Conservation (phyloP, 2,113 vertebrate genomes). For the Platycercus adscitus region DNA sequence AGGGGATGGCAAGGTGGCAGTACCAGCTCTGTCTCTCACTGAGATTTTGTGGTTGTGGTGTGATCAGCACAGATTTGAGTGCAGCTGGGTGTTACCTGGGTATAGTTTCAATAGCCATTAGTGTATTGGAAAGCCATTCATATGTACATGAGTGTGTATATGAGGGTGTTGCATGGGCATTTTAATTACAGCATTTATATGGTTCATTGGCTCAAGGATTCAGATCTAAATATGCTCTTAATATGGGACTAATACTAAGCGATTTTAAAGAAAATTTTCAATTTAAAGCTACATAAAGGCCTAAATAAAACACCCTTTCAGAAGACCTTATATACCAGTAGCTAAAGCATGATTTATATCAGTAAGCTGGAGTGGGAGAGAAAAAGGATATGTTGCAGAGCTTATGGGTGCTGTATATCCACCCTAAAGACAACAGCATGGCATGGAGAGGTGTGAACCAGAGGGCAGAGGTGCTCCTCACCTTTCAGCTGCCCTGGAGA, state of each 20-base stretch:
- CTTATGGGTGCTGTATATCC: neutral
- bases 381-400: neutral
- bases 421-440: neutral
- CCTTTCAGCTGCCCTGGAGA: neutral
- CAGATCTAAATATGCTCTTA: neutral
- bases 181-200: neutral
- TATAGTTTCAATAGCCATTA: neutral
- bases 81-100: neutral
- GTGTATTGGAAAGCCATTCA: neutral
- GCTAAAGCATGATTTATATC: neutral
- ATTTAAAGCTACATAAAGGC: neutral
- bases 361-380: neutral
- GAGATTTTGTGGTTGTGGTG: fast-evolving
- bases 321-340: neutral
- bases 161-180: fast-evolving
- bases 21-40: fast-evolving
- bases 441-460: neutral
- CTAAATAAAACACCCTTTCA: neutral
- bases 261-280: neutral
- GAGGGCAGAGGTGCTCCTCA: neutral
- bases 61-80: neutral
- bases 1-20: fast-evolving
- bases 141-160: neutral
- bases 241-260: neutral
- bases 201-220: neutral